Evolutionary conservation across 2,888 invertebrate species (phyloP).

Genomic region (Elgonia sp.): DNA sequence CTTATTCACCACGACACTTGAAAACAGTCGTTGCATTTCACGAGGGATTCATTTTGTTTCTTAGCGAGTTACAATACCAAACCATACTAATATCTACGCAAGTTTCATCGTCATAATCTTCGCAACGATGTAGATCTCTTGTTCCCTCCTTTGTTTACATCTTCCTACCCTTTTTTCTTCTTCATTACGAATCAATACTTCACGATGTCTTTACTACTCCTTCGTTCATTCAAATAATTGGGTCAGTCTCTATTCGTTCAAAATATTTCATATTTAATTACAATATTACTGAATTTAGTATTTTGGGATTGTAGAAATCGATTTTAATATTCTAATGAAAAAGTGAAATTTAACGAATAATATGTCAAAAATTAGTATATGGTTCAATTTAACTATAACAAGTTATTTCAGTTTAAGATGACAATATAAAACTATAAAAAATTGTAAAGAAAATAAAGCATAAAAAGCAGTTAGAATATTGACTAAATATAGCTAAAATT

Average conservation of each 20-base stretch:
- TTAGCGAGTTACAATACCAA: conserved; percentile 14
- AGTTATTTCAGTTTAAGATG: no score
- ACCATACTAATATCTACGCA: conserved; percentile 55
- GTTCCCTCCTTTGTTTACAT: conserved; percentile 72
- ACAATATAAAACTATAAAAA: no score
- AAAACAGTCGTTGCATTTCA: conserved; percentile 33
- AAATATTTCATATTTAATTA: no score
- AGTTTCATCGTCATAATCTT: conserved; percentile 47
- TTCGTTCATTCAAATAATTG: conserved; percentile 15
- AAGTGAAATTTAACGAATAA: no score
- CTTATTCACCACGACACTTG: not conserved
- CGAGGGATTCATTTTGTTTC: conserved; percentile 45
- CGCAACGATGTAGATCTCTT: conserved; percentile 42
- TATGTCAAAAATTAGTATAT: no score
- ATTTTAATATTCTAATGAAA: no score
- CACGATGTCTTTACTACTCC: not conserved
- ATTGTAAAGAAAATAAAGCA: no score
- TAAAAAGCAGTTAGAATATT: no score
- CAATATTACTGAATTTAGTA: no score
- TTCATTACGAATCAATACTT: conserved; percentile 68
- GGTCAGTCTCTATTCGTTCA: not conserved
- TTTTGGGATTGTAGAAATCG: no score
- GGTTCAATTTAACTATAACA: no score
- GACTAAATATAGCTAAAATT: no score
- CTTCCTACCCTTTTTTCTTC: conserved; percentile 69